These are phyloP conservation scores for Ictidomys tridecemlineatus DNA, from an alignment of 2,113 vertebrate species.

Conservation along the genomic window DNA sequence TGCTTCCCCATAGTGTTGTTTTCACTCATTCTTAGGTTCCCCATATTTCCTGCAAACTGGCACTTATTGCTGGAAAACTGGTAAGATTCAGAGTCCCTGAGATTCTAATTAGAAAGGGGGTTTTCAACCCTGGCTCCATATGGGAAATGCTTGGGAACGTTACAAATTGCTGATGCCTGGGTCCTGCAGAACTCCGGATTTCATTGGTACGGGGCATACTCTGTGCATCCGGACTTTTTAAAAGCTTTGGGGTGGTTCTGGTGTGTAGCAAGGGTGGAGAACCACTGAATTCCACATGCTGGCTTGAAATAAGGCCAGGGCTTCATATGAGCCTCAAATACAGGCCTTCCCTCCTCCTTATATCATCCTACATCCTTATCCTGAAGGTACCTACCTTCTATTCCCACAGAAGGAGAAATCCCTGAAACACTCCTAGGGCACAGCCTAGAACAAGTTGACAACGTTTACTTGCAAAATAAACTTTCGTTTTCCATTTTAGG, in stretches of 20 bases:
- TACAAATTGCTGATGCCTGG: neutral
- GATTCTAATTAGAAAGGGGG: neutral
- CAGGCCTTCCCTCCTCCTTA: neutral
- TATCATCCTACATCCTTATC: neutral
- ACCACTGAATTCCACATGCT: neutral
- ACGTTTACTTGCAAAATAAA: neutral
- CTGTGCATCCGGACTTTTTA: neutral
- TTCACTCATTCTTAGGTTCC: neutral
- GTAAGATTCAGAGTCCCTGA: neutral
- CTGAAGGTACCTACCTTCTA: neutral
- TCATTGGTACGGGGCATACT: neutral
- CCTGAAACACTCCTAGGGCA: neutral
- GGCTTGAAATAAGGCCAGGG: neutral
- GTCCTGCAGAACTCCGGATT: neutral
- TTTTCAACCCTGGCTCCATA: neutral
- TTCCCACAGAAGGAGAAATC: neutral
- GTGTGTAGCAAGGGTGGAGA: neutral
- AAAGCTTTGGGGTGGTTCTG: neutral
- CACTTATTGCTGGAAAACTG: constrained; percentile 13
- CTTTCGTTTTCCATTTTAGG: constrained; percentile 18
- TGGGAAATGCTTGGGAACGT: neutral
- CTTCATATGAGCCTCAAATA: neutral
- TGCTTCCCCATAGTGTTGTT: neutral
- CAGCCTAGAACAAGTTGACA: neutral
- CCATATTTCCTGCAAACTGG: neutral